A percentile compares a stretch with the other conserved stretches of the same genome.
phyloP scores from a whole-genome alignment of 23 tunicate genomes.

The Styela plicata region DNA sequence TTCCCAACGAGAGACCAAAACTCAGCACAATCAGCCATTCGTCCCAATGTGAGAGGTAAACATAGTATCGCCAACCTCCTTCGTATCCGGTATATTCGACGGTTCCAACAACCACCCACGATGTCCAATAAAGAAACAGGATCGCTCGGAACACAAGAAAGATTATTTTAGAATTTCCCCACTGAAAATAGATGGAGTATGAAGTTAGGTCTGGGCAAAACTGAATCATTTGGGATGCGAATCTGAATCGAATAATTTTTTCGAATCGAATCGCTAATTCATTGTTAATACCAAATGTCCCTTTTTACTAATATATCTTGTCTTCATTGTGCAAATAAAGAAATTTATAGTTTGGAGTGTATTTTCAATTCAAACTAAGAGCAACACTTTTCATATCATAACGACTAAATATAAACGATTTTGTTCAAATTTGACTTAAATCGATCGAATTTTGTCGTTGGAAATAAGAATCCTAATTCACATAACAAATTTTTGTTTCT shows the following conservation, averaged over 20 bases:
- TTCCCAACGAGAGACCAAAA: constrained; percentile 28
- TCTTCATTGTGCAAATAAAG: too few species aligned
- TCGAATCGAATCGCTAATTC: background rate
- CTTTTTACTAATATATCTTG: background rate
- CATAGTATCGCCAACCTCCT: constrained; percentile 18
- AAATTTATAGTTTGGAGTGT: background rate
- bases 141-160: constrained; percentile 39
- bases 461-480: too few species aligned
- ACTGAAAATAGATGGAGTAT: constrained; percentile 34
- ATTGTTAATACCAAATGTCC: background rate
- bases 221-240: background rate
- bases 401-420: too few species aligned
- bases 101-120: constrained; percentile 35
- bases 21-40: constrained; percentile 66
- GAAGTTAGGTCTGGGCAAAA: too few species aligned
- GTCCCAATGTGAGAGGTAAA: constrained; percentile 58
- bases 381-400: too few species aligned
- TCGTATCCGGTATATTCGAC: background rate
- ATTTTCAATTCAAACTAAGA: background rate
- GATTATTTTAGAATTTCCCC: constrained; percentile 31
- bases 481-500: too few species aligned
- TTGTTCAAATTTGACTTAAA: too few species aligned
- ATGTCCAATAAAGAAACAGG: constrained; percentile 36
- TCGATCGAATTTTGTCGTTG: too few species aligned
- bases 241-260: background rate